Evolutionary conservation across 2,888 invertebrate species (phyloP), one percentile per base, ranked within the genome.

Genomic region (Slavum lentiscoides): DNA sequence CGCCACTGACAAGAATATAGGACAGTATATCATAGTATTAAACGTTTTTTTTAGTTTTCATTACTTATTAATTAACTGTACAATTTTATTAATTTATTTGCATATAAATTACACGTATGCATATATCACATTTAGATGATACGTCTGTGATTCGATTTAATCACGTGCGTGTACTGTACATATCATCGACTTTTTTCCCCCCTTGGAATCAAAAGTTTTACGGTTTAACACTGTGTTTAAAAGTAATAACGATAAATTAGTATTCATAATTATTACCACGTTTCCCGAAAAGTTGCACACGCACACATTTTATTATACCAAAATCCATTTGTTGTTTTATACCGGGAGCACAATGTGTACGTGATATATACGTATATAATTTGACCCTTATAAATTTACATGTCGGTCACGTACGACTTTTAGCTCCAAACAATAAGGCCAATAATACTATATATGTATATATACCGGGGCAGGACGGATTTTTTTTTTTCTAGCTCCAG

Each of bases 371-470:
- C 66, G 19, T n/a, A 23, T 61, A 69, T 62, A 62, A 59, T 77
- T 77, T 70, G 77, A 77, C 69, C 80, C 80, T 58, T 80, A 72
- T 37, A 37, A 62, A 70, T 77, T 72, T 70, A 70, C 61, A 80
- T 55, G 80, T 55, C n/a, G 70, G 80, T 72, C 80, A 80, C 80
- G 80, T 80, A 80, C 80, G 39, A 72, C 69, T 64, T 80, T 80
- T 80, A 80, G 80, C 59, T 80, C 62, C 80, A 70, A 80, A 80
- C 53, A 80, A 80, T 80, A 64, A 72, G 80, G 70, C 80, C 80
- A 80, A 70, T 77, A 77, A 72, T 80, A 30, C 30, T 30, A 30
- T 30, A 30, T 30, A 30, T 30, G 4, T 30, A 30, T 30, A 4
- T 30, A 30, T 30, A 80, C 66, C 80, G 39, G 43, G 58, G 30